Evolutionary conservation across 1,140 invertebrate genomes (phyloP).

Genomic region (Orius insidiosus): DNA sequence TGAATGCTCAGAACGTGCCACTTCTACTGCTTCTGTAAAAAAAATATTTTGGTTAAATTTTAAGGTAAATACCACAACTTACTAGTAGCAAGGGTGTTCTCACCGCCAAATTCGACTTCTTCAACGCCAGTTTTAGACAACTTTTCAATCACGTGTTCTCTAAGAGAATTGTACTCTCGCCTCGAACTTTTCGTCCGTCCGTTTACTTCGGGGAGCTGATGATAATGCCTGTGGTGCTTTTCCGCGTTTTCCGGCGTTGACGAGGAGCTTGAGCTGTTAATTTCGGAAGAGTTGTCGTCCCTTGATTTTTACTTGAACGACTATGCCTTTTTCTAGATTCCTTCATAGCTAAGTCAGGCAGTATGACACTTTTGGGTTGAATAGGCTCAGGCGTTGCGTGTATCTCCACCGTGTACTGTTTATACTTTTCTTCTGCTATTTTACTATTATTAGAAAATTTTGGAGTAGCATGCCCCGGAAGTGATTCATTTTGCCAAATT

Average conservation of each 20-base stretch:
- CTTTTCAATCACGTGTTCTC: too few relatives aligned
- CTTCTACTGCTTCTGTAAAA: conserved; percentile 17
- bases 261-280: conserved; percentile 8
- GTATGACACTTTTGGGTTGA: not conserved
- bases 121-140: too few relatives aligned
- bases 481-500: too few relatives aligned
- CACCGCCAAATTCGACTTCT: too few relatives aligned
- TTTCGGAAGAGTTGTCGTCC: conserved; percentile 9
- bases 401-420: conserved; percentile 21
- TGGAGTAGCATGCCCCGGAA: too few relatives aligned
- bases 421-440: conserved; percentile 15
- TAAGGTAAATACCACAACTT: not conserved
- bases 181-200: not conserved
- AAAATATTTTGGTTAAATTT: not conserved
- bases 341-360: conserved; percentile 1
- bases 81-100: too few relatives aligned
- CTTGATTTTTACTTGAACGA: not conserved
- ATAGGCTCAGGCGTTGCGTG: conserved; percentile 19
- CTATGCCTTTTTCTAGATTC: not conserved
- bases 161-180: too few relatives aligned
- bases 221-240: not conserved
- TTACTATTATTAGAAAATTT: conserved; percentile 13
- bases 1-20: conserved; percentile 19
- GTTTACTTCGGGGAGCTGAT: not conserved
- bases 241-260: conserved; percentile 11